Conservation (phyloP, 2,797 vertebrate genomes). For the Pagetopsis macropterus region DNA sequence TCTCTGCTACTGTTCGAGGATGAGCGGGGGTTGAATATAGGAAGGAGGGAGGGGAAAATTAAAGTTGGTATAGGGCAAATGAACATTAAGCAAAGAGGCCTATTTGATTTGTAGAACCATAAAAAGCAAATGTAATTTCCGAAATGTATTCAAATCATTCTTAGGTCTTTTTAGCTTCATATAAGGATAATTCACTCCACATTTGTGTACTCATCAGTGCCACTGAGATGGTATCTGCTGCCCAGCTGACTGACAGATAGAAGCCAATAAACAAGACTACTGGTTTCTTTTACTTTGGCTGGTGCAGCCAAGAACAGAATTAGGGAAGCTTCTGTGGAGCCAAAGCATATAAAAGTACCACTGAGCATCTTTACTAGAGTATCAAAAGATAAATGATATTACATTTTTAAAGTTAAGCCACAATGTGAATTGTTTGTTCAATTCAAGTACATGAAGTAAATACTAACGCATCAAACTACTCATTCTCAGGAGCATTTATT, state of each 20-base stretch:
- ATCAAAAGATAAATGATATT: background rate
- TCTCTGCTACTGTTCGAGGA: constrained; percentile 72
- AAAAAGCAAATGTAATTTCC: background rate
- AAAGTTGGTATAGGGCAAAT: background rate
- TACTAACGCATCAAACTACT: background rate
- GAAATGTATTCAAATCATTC: constrained; percentile 8
- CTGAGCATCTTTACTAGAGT: background rate
- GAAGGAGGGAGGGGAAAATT: background rate
- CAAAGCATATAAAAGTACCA: background rate
- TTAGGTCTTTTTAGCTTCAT: background rate
- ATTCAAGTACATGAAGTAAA: background rate
- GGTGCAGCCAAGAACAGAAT: constrained; percentile 27
- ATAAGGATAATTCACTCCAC: constrained; percentile 10
- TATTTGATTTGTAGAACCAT: background rate
- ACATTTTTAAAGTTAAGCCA: background rate
- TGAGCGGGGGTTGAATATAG: background rate
- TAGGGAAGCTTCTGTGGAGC: constrained; percentile 9
- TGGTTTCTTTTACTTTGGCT: constrained; percentile 26
- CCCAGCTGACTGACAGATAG: constrained; percentile 35
- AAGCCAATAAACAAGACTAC: constrained; percentile 50
- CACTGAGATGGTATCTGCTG: constrained; percentile 31
- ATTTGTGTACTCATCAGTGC: background rate
- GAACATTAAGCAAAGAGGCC: background rate
- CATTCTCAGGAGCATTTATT: background rate
- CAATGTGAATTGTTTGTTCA: background rate